Percentiles rank a stretch among this genome's conserved stretches.
phyloP scores from a whole-genome alignment of 2,797 vertebrate genomes.

The Babyrousa celebensis region DNA sequence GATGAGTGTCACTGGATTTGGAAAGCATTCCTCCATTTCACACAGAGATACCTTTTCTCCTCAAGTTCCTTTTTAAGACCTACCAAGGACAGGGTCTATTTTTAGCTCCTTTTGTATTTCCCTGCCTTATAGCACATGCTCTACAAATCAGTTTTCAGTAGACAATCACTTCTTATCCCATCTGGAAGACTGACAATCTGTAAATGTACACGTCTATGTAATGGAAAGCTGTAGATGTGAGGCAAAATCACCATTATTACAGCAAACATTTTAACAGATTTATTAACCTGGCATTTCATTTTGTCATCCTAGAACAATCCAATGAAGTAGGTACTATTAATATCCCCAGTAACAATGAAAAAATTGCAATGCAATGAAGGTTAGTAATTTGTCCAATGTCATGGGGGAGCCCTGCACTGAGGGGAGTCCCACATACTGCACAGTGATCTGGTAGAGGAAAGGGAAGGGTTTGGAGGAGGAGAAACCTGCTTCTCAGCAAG shows the following conservation, averaged over 20 bases:
- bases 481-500: neutral
- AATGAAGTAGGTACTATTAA: neutral
- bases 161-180: neutral
- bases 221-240: neutral
- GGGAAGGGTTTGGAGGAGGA: neutral
- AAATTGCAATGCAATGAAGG: neutral
- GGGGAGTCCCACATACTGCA: neutral
- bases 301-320: neutral
- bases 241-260: neutral
- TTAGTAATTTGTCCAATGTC: neutral
- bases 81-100: neutral
- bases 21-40: neutral
- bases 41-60: neutral
- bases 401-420: neutral
- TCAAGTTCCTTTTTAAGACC: neutral
- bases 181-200: neutral
- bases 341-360: neutral
- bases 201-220: neutral
- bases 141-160: constrained; percentile 36
- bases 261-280: neutral
- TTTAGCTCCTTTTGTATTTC: constrained; percentile 45
- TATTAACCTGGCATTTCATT: neutral
- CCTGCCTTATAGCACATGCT: neutral
- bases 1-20: neutral
- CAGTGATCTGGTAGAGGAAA: constrained; percentile 13